Base-by-base conservation (phyloP, 2,113 vertebrate species). In the Chauna torquata region DNA sequence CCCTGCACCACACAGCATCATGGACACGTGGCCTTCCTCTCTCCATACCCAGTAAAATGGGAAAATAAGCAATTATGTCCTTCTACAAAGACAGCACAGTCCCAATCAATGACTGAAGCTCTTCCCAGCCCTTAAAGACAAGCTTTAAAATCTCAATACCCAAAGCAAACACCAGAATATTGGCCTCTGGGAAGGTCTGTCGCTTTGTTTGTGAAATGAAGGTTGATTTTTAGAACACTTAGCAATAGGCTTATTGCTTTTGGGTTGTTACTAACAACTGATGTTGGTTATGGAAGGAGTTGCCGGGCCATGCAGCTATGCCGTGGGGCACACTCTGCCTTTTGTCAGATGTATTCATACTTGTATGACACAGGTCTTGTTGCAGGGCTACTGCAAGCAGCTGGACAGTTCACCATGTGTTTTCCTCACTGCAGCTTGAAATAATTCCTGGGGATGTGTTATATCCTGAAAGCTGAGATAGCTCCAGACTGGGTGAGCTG, bases 391-490 rank as follows among this genome's bases (percentile, higher is more conserved):
- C 65, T 66, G 44, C 66, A 78, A 80, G 71, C 82, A 93, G 71
- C 66, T 80, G 88, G 79, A 82, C 74, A 69, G 30, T 71, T 91
- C 91, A 32, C 66, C 49, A 44, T 61, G 52, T 88, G 81, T 94
- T 91, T 76, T 91, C 54, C 57, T 88, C 30, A 9, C 92, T 85
- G 36, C 70, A 88, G 82, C 87, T 95, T 96, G 82, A 93, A 92
- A 74, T 87, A 77, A 93, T 90, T 95, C 62, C 44, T 79, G 40
- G 30, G 58, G 66, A 93, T 0, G 3, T 92, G 82, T 82, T 86
- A 82, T 25, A 94, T 92, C 92, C 94, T 94, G 96, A 94, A 95
- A 97, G 78, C 49, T 82, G 82, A 95, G 93, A 82, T 82, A 87
- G 34, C 9, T 25, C 27, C 1, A 2, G 58, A 85, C 62, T 9